Percentiles rank a stretch among this genome's conserved stretches.
Evolutionary conservation across 2,113 vertebrate species (phyloP).

Genomic region (Thamnaconus septentrionalis): DNA sequence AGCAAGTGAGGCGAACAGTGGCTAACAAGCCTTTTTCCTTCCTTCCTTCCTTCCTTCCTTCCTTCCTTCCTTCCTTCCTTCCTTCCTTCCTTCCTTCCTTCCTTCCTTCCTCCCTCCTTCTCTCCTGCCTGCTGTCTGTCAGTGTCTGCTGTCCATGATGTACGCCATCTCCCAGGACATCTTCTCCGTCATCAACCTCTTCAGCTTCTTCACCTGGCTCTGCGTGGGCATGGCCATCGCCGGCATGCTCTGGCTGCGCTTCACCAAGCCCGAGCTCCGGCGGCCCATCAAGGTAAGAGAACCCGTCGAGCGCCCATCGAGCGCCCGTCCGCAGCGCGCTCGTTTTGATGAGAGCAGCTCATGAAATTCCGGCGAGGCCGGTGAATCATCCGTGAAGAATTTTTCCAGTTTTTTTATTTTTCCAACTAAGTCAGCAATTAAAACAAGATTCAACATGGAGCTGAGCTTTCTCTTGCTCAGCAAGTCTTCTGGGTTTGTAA

Average conservation of each 20-base stretch:
- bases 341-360: too few species aligned
- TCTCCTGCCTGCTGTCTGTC: not conserved
- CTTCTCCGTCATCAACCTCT: constrained; percentile 78
- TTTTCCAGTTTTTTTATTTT: too few species aligned
- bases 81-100: not conserved
- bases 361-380: too few species aligned
- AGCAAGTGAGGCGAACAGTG: too few species aligned
- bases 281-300: constrained; percentile 72
- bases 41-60: not conserved
- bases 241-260: constrained; percentile 73
- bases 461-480: not conserved
- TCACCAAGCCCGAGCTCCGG: constrained; percentile 64
- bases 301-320: too few species aligned
- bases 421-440: too few species aligned
- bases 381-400: too few species aligned
- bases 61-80: not conserved
- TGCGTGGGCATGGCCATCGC: constrained; percentile 75
- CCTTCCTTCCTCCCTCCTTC: not conserved
- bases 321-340: too few species aligned
- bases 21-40: too few species aligned
- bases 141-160: constrained; percentile 76
- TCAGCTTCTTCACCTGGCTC: constrained; percentile 79
- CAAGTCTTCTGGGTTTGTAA: constrained; percentile 31
- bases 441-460: too few species aligned
- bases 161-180: constrained; percentile 74